phyloP scores from a whole-genome alignment of 1,140 invertebrate species.

The Paralvinella palmiformis region DNA sequence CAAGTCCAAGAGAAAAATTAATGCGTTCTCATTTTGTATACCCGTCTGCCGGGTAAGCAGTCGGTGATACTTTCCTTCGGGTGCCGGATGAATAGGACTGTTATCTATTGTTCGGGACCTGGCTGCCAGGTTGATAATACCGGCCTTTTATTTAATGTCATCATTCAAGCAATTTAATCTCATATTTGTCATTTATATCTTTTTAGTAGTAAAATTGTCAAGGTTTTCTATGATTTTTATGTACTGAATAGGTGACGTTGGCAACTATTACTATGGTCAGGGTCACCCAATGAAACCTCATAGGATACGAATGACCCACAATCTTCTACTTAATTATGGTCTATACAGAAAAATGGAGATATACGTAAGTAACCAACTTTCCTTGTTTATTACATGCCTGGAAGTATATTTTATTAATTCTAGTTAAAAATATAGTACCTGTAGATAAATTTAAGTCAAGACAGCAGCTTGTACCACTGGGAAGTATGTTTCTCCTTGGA shows the following conservation, averaged over 20 bases:
- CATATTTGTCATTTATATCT: background rate
- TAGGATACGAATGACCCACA: constrained; percentile 99
- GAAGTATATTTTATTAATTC: constrained; percentile 1
- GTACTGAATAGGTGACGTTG: constrained; percentile 80
- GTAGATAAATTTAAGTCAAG: background rate
- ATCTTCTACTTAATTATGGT: constrained; percentile 97
- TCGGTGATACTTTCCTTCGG: background rate
- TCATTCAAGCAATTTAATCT: background rate
- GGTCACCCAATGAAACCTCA: constrained; percentile 99
- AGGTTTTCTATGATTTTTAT: background rate
- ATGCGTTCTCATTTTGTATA: too few relatives aligned
- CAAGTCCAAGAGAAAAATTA: too few relatives aligned
- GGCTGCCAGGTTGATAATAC: background rate
- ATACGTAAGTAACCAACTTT: constrained; percentile 71
- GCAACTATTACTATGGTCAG: constrained; percentile 99
- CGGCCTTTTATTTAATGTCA: background rate
- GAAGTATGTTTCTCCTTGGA: background rate
- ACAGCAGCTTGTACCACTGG: background rate
- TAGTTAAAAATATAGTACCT: background rate
- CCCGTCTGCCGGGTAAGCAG: too few relatives aligned
- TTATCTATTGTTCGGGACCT: background rate
- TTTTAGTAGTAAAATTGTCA: background rate
- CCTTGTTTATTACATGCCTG: background rate
- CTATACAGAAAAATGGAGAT: constrained; percentile 99
- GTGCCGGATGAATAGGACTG: background rate